These are phyloP conservation scores for Mastacembelus armatus DNA, from an alignment of 2,797 vertebrate genomes.

Conservation along the genomic window DNA sequence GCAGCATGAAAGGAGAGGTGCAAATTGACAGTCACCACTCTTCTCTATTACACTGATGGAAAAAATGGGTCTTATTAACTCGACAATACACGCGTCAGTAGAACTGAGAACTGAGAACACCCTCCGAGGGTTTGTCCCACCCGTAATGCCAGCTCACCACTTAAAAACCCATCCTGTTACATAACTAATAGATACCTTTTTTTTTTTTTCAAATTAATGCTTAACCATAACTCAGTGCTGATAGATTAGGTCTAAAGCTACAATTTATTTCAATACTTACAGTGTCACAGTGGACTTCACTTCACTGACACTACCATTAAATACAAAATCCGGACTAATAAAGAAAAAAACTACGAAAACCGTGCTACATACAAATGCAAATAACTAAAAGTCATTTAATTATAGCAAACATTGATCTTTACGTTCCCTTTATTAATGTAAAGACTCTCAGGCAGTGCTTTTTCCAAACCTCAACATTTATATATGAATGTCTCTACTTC, in stretches of 20 bases:
- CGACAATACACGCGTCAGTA: conserved; percentile 63
- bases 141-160: conserved; percentile 67
- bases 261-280: background rate
- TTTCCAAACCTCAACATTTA: background rate
- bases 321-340: background rate
- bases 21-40: conserved; percentile 68
- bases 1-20: conserved; percentile 73
- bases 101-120: conserved; percentile 61
- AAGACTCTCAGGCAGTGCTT: background rate
- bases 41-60: conserved; percentile 75
- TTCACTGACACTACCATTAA: background rate
- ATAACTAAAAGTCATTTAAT: no score
- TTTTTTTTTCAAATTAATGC: background rate
- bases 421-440: no score
- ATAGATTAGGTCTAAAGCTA: background rate
- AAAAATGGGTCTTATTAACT: conserved; percentile 65
- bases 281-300: background rate
- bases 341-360: background rate
- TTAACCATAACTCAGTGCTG: background rate
- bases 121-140: conserved; percentile 72
- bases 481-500: conserved; percentile 3
- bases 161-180: conserved; percentile 40
- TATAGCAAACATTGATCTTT: no score
- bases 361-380: background rate
- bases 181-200: conserved; percentile 13